phyloP scores from a whole-genome alignment of 2,888 invertebrate genomes.

The Himalopsyche anomala region DNA sequence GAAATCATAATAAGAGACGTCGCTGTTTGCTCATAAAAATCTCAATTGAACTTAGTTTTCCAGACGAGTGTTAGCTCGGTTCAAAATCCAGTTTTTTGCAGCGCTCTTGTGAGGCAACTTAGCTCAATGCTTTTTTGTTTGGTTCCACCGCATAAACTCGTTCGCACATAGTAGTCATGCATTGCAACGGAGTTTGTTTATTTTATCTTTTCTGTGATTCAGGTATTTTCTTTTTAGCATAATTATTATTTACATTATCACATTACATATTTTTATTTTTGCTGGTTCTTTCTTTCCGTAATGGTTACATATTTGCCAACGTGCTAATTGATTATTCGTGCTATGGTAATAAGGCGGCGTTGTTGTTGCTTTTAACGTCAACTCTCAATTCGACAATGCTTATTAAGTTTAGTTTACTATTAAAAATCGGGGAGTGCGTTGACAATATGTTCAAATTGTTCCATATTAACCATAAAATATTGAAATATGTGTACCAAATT shows the following conservation, averaged over 20 bases:
- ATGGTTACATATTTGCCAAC: no score
- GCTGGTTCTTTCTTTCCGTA: no score
- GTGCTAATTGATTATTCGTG: no score
- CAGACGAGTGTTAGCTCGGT: neutral
- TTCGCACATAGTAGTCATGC: neutral
- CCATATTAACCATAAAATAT: no score
- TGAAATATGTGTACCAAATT: no score
- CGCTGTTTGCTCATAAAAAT: neutral
- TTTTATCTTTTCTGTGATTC: constrained; percentile 2
- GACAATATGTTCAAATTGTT: no score
- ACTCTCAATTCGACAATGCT: no score
- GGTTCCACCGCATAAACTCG: constrained; percentile 21
- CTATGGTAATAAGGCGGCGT: no score
- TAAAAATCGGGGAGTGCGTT: no score
- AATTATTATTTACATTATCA: neutral
- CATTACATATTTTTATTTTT: no score
- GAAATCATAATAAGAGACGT: neutral
- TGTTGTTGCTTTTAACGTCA: no score
- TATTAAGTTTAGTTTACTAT: no score
- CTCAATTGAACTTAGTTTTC: constrained; percentile 10
- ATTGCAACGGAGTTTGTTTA: neutral
- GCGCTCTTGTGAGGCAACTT: neutral
- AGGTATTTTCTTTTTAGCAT: constrained; percentile 11
- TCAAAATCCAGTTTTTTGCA: constrained; percentile 8
- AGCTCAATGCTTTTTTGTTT: neutral